Evolutionary conservation across 2,797 vertebrate genomes (phyloP).

Genomic region (Gymnopithys bicolor): DNA sequence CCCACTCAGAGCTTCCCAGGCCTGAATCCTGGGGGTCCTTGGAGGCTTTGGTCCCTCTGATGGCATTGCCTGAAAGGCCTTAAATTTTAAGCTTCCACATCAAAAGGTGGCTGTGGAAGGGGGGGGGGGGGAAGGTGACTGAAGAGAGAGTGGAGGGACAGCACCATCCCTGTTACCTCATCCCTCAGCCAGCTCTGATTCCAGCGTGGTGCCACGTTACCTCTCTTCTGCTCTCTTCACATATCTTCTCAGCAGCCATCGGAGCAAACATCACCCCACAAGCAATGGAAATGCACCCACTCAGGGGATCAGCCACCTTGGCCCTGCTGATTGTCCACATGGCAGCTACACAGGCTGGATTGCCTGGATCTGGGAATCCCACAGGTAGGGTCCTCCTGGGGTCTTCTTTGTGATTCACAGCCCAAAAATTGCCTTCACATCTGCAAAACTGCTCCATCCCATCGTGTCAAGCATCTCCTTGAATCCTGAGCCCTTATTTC

Average conservation of each 20-base stretch:
- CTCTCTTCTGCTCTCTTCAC: background rate
- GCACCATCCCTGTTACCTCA: rapidly evolving
- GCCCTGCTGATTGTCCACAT: background rate
- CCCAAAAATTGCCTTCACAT: rapidly evolving
- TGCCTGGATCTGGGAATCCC: rapidly evolving
- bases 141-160: background rate
- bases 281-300: rapidly evolving
- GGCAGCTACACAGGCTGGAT: background rate
- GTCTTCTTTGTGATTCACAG: rapidly evolving
- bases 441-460: background rate
- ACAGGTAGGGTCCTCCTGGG: rapidly evolving
- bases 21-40: background rate
- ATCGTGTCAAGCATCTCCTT: background rate
- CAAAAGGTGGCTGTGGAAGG: background rate
- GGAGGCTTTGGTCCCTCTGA: background rate
- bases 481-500: background rate
- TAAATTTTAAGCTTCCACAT: rapidly evolving
- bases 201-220: rapidly evolving
- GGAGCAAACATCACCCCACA: rapidly evolving
- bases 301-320: rapidly evolving
- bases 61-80: background rate
- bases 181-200: rapidly evolving
- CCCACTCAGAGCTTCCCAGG: rapidly evolving
- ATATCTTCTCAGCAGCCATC: rapidly evolving
- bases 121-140: background rate